These are phyloP conservation scores for Anaspis maculata DNA, from an alignment of 2,888 invertebrate genomes.

Conservation along the genomic window DNA sequence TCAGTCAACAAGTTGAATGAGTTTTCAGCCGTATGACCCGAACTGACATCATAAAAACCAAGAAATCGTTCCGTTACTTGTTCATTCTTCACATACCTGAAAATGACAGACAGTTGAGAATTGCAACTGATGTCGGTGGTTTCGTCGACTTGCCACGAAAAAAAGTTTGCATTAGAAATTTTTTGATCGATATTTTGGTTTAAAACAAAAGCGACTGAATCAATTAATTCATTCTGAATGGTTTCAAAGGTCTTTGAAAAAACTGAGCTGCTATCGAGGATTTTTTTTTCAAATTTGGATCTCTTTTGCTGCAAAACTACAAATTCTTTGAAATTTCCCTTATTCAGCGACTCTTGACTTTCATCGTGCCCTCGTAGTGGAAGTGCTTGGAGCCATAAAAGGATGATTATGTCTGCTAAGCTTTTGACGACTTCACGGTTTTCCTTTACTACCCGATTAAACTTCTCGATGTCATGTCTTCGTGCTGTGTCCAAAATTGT, in stretches of 20 bases:
- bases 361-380: conserved; percentile 5
- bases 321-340: conserved; percentile 4
- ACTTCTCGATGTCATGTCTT: not conserved
- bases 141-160: conserved; percentile 15
- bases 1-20: conserved; percentile 4
- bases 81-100: conserved; percentile 23
- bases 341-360: conserved; percentile 1
- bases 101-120: no score
- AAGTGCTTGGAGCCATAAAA: conserved; percentile 3
- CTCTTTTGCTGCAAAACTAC: not conserved
- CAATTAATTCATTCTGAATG: conserved; percentile 14
- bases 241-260: conserved; percentile 12
- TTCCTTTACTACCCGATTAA: not conserved
- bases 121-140: conserved; percentile 20
- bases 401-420: not conserved
- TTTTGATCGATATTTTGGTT: not conserved
- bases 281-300: not conserved
- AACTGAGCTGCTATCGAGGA: not conserved
- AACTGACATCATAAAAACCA: conserved; percentile 2
- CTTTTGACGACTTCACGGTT: not conserved
- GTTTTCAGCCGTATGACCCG: conserved; percentile 4
- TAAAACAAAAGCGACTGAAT: conserved; percentile 6
- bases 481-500: not conserved
- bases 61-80: conserved; percentile 14
- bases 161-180: not conserved